phyloP scores from a whole-genome alignment of 2,113 vertebrate genomes.

The Hippolais icterina region DNA sequence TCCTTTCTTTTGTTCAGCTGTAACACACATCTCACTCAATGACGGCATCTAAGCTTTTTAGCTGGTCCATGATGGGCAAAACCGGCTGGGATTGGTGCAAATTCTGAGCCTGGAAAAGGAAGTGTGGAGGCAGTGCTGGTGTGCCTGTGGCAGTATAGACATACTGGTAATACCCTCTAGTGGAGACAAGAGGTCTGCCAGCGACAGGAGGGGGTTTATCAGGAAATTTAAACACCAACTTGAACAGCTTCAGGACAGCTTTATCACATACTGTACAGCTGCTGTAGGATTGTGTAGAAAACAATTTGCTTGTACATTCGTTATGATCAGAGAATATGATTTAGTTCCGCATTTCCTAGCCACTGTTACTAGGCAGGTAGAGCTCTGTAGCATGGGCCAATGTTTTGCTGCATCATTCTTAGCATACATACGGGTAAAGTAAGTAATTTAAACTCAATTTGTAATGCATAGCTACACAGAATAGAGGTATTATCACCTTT shows the following conservation, averaged over 20 bases:
- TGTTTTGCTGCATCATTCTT: background rate
- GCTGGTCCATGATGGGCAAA: background rate
- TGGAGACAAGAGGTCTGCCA: conserved; percentile 18
- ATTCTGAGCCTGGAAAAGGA: background rate
- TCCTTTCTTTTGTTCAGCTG: background rate
- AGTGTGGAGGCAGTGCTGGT: background rate
- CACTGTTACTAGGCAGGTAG: background rate
- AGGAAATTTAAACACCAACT: background rate
- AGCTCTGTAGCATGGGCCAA: background rate
- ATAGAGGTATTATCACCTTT: background rate
- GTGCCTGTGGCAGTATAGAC: background rate
- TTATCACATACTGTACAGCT: background rate
- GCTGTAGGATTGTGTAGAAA: background rate
- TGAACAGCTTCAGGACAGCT: background rate
- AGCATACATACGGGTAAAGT: background rate
- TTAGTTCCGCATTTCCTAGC: background rate
- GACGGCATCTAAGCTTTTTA: background rate
- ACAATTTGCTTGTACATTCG: background rate
- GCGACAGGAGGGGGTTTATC: background rate
- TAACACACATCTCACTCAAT: background rate
- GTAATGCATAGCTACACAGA: background rate
- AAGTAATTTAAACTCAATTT: background rate
- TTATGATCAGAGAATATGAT: background rate
- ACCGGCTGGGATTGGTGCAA: background rate
- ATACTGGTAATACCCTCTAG: conserved; percentile 59